Evolutionary conservation across 2,113 vertebrate species (phyloP).

Genomic region (Corvus hawaiiensis): DNA sequence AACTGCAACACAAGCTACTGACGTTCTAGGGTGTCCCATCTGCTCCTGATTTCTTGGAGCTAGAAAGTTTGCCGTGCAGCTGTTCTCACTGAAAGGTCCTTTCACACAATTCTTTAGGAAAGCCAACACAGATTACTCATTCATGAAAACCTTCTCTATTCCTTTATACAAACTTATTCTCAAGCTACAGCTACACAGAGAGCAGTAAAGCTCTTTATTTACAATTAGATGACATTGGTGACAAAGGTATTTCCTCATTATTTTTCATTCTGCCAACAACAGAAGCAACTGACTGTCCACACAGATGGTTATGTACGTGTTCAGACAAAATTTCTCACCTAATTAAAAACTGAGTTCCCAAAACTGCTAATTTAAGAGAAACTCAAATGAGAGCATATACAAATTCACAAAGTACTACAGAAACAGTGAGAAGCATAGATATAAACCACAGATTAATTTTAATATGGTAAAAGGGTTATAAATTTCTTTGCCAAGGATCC

Average conservation of each 20-base stretch:
- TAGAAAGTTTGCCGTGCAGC: constrained; percentile 12
- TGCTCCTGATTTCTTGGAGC: constrained; percentile 19
- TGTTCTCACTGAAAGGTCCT: constrained; percentile 50
- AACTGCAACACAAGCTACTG: background rate
- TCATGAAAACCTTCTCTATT: constrained; percentile 29
- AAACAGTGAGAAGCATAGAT: background rate
- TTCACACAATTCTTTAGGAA: constrained; percentile 15
- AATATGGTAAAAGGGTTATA: background rate
- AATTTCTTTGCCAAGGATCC: background rate
- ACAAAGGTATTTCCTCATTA: background rate
- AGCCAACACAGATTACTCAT: constrained; percentile 3
- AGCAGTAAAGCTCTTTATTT: background rate
- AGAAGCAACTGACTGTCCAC: background rate
- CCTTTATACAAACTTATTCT: background rate
- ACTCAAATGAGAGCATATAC: background rate
- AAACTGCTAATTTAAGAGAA: background rate
- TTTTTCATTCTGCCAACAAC: background rate
- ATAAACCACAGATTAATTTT: background rate
- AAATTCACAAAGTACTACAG: background rate
- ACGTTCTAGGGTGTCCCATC: background rate
- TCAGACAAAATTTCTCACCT: background rate
- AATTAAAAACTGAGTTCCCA: background rate
- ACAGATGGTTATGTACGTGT: background rate
- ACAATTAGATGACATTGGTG: background rate
- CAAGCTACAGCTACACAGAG: background rate